A percentile compares a stretch with the other conserved stretches of the same genome.
These are phyloP conservation scores for Caenorhabditis drosophilae DNA, from an alignment of 2,888 invertebrate genomes.

Conservation along the genomic window DNA sequence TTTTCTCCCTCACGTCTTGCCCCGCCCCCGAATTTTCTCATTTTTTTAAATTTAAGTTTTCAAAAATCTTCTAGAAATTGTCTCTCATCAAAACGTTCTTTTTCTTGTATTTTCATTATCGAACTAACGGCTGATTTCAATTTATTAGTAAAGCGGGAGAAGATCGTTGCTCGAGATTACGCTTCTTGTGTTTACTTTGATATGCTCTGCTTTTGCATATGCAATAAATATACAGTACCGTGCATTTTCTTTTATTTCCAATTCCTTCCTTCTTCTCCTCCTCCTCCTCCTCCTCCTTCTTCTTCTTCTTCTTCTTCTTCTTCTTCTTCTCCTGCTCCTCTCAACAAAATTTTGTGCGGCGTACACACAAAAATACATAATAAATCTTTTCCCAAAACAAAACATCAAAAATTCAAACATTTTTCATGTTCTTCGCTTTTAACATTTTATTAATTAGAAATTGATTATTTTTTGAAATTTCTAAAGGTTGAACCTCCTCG, in stretches of 20 bases:
- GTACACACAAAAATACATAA: conserved; percentile 1
- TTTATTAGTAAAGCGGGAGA: no score
- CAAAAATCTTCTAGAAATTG: no score
- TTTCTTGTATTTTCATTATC: no score
- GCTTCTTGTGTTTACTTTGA: conserved; percentile 37
- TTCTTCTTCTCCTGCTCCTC: no score
- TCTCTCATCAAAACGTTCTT: no score
- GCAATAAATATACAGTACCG: conserved; percentile 35
- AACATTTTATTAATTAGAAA: background rate
- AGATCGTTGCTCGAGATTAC: conserved; percentile 27
- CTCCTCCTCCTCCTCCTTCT: conserved; percentile 8
- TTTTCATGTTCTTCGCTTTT: conserved; percentile 1
- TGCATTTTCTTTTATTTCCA: background rate
- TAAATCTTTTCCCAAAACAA: background rate
- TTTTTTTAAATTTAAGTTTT: no score
- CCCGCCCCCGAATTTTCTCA: no score
- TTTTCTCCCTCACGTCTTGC: no score
- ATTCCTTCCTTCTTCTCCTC: conserved; percentile 1
- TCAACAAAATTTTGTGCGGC: no score
- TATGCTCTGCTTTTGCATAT: conserved; percentile 37
- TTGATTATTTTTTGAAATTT: background rate
- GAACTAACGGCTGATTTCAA: no score
- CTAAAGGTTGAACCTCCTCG: background rate
- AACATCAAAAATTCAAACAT: conserved; percentile 10
- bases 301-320: background rate